Conservation (phyloP, 2,113 vertebrate species). For the Thunnus maccoyii region DNA sequence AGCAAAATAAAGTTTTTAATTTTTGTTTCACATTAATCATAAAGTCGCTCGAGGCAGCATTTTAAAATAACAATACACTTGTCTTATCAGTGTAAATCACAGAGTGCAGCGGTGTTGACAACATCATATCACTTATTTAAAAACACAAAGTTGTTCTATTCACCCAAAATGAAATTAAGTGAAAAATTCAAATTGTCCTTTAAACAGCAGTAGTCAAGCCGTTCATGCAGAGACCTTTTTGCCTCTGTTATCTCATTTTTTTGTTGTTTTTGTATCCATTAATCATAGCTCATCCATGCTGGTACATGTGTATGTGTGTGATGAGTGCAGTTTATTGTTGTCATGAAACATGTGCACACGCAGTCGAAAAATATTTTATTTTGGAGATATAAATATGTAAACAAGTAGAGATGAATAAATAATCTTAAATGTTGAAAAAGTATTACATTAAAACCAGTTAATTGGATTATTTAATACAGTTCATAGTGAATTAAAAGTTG, state of each 20-base stretch:
- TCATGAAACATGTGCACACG: background rate
- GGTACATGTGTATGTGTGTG: background rate
- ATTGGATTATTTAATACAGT: too few species aligned
- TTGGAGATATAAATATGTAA: too few species aligned
- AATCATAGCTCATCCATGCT: constrained; percentile 5
- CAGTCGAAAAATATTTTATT: too few species aligned
- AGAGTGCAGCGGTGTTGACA: background rate
- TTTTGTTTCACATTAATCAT: constrained; percentile 36
- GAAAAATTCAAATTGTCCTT: background rate
- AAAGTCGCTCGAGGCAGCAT: constrained; percentile 15
- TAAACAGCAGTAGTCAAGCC: background rate
- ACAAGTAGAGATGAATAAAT: too few species aligned
- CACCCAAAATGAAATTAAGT: background rate
- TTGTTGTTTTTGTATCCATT: background rate
- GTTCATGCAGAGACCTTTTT: background rate
- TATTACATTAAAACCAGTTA: too few species aligned
- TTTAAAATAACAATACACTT: constrained; percentile 39
- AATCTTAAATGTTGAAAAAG: too few species aligned
- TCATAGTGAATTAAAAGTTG: too few species aligned
- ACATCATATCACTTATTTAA: constrained; percentile 16
- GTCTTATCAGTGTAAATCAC: constrained; percentile 10
- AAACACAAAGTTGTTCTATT: background rate
- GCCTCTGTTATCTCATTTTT: background rate
- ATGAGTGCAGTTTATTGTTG: background rate
- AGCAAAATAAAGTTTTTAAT: constrained; percentile 5